Evolutionary conservation across 1,140 invertebrate species (phyloP), one percentile per base, ranked within the genome.

Genomic region (Rhopalosiphum maidis): DNA sequence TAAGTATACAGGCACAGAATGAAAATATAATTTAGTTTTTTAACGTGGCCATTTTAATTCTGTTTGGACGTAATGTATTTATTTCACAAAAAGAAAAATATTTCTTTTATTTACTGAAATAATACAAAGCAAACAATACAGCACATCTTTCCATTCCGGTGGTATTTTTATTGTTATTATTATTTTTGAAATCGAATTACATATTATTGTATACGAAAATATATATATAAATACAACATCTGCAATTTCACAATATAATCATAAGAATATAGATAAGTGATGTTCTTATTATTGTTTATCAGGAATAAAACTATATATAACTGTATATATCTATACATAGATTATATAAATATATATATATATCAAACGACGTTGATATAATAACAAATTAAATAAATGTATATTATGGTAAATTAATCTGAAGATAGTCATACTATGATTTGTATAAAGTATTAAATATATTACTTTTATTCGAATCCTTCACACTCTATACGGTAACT

Each of bases 71-170:
- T n/a, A 18, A n/a, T 77, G 60, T 6, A n/a, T 77, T 77, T 68
- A n/a, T 68, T n/a, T n/a, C 15, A n/a, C 60, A 68, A 18, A n/a
- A 86, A 86, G 8, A 89, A 89, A 35, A 54, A 54, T 51, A 51
- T 55, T 89, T 21, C 51, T 30, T 55, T 89, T 55, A 89, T 89
- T 55, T 89, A 54, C 48, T 89, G 15, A 89, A 89, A 89, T 89
- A 89, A 89, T 54, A 89, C 43, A 22, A 54, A 25, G 51, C 18
- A 55, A 55, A 89, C n/a, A 55, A 89, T 89, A 37, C 11, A 54
- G n/a, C 37, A 41, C 41, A 18, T n/a, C 30, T 88, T 55, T 55
- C 22, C 48, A 54, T 41, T 55, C 22, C 23, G 22, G n/a, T 2
- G 23, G 2, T 88, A 54, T 51, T 87, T 48, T 88, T 51, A 51